A percentile compares a stretch with the other conserved stretches of the same genome.
phyloP scores from a whole-genome alignment of 1,140 invertebrate species.

The Cherax destructor region DNA sequence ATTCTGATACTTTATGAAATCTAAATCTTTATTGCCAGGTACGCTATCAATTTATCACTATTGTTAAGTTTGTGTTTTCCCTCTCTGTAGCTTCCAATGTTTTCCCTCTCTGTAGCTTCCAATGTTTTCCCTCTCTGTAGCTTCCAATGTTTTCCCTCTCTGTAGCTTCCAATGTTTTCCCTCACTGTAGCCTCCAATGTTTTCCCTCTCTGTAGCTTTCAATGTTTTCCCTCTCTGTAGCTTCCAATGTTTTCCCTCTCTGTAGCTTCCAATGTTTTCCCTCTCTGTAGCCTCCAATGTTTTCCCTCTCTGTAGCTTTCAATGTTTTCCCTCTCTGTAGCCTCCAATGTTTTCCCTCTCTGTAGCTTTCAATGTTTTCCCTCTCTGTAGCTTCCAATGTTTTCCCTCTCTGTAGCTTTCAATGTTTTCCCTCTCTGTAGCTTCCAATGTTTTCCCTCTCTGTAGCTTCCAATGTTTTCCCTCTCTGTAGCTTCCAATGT shows the following conservation, averaged over 20 bases:
- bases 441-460: background rate
- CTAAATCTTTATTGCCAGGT: too few species aligned
- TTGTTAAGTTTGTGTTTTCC: background rate
- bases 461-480: constrained; percentile 3
- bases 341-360: background rate
- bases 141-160: background rate
- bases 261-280: constrained; percentile 3
- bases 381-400: background rate
- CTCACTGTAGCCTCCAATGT: background rate
- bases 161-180: constrained; percentile 3
- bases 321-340: background rate
- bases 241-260: background rate
- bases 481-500: background rate
- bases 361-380: background rate
- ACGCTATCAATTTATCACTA: too few species aligned
- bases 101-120: constrained; percentile 8
- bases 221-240: background rate
- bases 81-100: background rate
- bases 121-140: background rate
- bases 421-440: background rate
- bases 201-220: constrained; percentile 2
- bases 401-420: constrained; percentile 2
- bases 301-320: constrained; percentile 2
- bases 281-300: constrained; percentile 1
- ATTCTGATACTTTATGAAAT: too few species aligned